These are phyloP conservation scores for Actias luna DNA, from an alignment of 2,888 invertebrate species.

Conservation along the genomic window DNA sequence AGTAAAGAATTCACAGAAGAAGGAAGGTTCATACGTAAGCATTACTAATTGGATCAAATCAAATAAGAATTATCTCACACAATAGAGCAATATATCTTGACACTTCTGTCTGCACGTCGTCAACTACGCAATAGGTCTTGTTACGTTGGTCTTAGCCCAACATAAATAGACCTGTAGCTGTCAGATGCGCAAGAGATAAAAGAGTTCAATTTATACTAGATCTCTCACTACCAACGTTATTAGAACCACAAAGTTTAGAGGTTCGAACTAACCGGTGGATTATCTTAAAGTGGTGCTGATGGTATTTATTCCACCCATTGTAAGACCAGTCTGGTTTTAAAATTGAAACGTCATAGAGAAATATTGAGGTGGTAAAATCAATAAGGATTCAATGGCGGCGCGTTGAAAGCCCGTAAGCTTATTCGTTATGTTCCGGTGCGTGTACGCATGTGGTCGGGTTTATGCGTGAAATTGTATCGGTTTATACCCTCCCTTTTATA, in stretches of 20 bases:
- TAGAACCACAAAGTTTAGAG: conserved; percentile 13
- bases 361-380: conserved; percentile 55
- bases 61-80: conserved; percentile 67
- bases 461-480: not conserved
- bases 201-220: not conserved
- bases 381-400: conserved; percentile 52
- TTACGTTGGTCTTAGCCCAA: conserved; percentile 21
- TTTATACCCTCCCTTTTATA: conserved; percentile 8
- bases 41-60: conserved; percentile 78
- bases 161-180: not conserved
- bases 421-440: conserved; percentile 59
- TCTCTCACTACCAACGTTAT: not conserved
- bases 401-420: conserved; percentile 67
- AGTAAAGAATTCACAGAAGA: conserved; percentile 49
- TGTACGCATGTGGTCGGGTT: conserved; percentile 31
- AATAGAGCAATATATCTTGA: conserved; percentile 42
- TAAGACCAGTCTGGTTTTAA: conserved; percentile 49
- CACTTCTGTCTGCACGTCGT: conserved; percentile 20
- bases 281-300: conserved; percentile 17
- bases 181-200: not conserved
- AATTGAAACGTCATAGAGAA: conserved; percentile 72
- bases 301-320: conserved; percentile 39
- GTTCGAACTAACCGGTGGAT: not conserved
- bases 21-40: conserved; percentile 72
- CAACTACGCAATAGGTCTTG: conserved; percentile 20